phyloP scores from a whole-genome alignment of 2,113 vertebrate genomes.

The Marmota flaviventris region DNA sequence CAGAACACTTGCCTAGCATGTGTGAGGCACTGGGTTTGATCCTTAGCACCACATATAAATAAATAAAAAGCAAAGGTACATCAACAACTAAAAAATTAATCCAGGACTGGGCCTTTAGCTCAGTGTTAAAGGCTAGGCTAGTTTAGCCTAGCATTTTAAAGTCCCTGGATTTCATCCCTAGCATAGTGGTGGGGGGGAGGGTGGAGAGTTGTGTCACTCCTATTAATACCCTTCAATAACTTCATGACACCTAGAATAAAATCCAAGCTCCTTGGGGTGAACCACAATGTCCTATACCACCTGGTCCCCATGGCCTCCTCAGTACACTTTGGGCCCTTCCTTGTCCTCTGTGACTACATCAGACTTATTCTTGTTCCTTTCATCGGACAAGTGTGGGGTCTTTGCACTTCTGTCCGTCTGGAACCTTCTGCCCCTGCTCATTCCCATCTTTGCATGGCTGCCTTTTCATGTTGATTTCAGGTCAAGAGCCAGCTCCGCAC shows the following conservation, averaged over 20 bases:
- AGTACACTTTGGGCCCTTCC: rapidly evolving
- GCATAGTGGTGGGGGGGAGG: neutral
- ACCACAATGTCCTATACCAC: neutral
- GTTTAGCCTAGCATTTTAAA: too few species aligned
- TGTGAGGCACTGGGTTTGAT: too few species aligned
- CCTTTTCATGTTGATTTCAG: neutral
- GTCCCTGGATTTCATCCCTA: neutral
- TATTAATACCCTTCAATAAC: neutral
- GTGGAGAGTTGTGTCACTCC: too few species aligned
- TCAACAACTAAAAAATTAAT: neutral
- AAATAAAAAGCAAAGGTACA: too few species aligned
- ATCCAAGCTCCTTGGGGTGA: neutral
- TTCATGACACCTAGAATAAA: neutral
- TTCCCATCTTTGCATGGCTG: neutral
- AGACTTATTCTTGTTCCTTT: neutral
- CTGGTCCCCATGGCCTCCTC: rapidly evolving
- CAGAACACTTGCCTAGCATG: too few species aligned
- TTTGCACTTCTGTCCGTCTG: neutral
- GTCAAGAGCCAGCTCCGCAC: neutral
- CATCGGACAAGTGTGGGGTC: too few species aligned
- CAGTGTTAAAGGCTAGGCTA: too few species aligned
- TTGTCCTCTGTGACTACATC: rapidly evolving
- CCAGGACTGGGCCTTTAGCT: too few species aligned
- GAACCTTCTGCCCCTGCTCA: neutral
- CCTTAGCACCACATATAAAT: too few species aligned